Evolutionary conservation across 2,797 vertebrate genomes (phyloP), one percentile per base, ranked within the genome.

Genomic region (Australoheros facetus): DNA sequence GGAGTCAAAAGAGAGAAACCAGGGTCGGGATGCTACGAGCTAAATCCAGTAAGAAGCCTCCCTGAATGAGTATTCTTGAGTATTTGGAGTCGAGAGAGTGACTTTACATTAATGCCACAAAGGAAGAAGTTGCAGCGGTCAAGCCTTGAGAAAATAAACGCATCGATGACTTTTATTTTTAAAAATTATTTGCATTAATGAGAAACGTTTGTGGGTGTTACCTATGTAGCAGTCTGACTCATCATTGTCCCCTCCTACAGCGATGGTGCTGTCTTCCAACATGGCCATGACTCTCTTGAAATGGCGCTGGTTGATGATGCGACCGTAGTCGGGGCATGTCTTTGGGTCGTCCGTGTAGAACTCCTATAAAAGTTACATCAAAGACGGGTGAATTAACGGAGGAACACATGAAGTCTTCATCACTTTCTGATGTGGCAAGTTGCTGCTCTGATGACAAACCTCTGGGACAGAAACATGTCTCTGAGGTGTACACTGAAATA

Each of bases 291-390:
- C 16, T 71, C 98, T 95, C 87, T 89, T 95, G 91, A 97, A 97
- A 92, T 99, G 98, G 2, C 86, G 96, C 81, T 94, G 92, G 89
- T 97, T 99, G 91, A 99, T 45, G 55, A 99, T 97, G 87, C 97
- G 96, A 60, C 95, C 97, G 0, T 98, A 99, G 87, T 99, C 98
- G 0, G 91, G 87, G 81, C 97, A 99, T 0, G 84, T 94, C 89
- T 97, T 96, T 34, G 97, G 92, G 3, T 98, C 92, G 6, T 96
- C 96, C 13, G 98, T 97, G 55, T 99, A 99, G 92, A 97, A 99
- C 5, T 97, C 97, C 98, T 99, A 71, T 30, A 62, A 56, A 60
- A 82, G 69, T 26, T 2, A 37, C 4, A 66, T 3, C 10, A 56
- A 45, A 34, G 7, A 59, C 3, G 16, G 28, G 17, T 51, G 10